phyloP scores from a whole-genome alignment of 2,797 vertebrate genomes.

The Propithecus perrieri region DNA sequence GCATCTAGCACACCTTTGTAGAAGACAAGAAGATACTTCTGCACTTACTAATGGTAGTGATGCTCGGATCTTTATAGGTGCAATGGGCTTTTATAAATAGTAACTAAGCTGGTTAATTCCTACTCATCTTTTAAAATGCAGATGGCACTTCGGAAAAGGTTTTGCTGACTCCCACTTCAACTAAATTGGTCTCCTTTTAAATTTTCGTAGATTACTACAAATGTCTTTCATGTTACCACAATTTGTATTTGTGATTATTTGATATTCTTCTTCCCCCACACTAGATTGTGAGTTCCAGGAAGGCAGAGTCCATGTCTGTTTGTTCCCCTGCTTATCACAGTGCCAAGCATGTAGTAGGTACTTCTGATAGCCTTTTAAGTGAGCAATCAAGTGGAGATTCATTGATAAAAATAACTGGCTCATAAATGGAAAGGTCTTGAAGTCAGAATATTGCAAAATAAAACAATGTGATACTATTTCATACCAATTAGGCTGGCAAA shows the following conservation, averaged over 20 bases:
- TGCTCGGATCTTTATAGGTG: not conserved
- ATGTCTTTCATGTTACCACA: not conserved
- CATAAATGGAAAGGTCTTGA: conserved; percentile 13
- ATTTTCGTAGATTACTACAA: not conserved
- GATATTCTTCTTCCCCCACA: not conserved
- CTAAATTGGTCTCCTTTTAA: not conserved
- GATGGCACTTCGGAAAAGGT: not conserved
- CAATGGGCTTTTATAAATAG: not conserved
- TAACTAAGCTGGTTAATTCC: not conserved
- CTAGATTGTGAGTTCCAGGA: not conserved
- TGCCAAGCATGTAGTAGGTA: not conserved
- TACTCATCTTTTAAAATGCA: not conserved
- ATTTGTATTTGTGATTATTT: conserved; percentile 4
- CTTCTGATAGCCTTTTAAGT: not conserved
- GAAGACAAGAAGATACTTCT: not conserved
- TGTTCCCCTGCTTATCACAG: not conserved
- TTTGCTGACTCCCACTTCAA: not conserved
- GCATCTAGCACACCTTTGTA: not conserved
- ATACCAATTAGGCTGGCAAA: not conserved
- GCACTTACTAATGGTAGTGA: not conserved
- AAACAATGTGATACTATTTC: not conserved
- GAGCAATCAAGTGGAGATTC: not conserved
- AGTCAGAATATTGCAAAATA: conserved; percentile 21
- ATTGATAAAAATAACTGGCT: not conserved
- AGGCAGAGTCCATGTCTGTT: not conserved